Evolutionary conservation across 2,888 invertebrate genomes (phyloP).

Genomic region (Polydrusus pterygomalis): DNA sequence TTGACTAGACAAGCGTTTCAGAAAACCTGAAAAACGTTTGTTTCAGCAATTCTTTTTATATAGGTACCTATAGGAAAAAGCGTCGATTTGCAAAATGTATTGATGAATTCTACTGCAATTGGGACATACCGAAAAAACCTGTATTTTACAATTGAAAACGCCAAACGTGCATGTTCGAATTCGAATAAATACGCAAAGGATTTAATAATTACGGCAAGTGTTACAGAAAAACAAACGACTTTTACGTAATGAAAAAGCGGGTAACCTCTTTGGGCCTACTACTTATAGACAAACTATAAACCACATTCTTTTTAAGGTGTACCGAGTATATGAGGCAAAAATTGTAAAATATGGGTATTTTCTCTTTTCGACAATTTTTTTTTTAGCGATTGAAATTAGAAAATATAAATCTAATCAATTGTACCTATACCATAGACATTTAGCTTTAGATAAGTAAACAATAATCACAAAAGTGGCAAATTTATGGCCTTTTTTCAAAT

Average conservation of each 20-base stretch:
- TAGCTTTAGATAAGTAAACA: too few species aligned
- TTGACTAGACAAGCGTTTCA: background rate
- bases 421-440: too few species aligned
- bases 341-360: too few species aligned
- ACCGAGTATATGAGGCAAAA: too few species aligned
- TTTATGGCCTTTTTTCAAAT: too few species aligned
- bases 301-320: background rate
- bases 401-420: too few species aligned
- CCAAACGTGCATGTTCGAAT: background rate
- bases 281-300: background rate
- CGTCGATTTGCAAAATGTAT: conserved; percentile 4
- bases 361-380: too few species aligned
- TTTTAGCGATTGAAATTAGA: too few species aligned
- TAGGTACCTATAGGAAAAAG: conserved; percentile 7
- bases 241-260: conserved; percentile 15
- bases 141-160: conserved; percentile 9
- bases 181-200: conserved; percentile 5
- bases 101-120: conserved; percentile 10
- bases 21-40: background rate
- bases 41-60: conserved; percentile 9
- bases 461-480: too few species aligned
- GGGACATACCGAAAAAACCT: conserved; percentile 1
- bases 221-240: conserved; percentile 15
- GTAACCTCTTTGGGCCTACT: background rate
- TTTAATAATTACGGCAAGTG: conserved; percentile 1